Conservation (phyloP, 1,140 invertebrate genomes). For the Trichonephila clavata region DNA sequence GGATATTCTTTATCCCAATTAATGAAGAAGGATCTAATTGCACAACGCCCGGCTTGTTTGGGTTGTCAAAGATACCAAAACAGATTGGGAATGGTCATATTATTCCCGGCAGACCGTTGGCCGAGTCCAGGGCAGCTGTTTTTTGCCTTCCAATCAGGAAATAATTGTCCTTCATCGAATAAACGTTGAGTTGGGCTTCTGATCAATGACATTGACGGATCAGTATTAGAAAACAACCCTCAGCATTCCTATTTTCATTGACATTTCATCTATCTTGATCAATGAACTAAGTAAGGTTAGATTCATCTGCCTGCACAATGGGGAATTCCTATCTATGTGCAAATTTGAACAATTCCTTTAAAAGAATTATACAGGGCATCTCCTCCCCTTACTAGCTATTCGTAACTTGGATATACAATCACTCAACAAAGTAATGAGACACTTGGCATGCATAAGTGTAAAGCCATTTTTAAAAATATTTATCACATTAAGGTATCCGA, state of each 20-base stretch:
- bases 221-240: constrained; percentile 8
- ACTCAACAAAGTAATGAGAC: too few species aligned
- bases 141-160: constrained; percentile 13
- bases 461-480: too few species aligned
- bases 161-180: constrained; percentile 12
- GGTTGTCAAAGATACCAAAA: constrained; percentile 11
- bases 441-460: too few species aligned
- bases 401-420: too few species aligned
- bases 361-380: too few species aligned
- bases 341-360: too few species aligned
- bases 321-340: too few species aligned
- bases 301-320: not conserved
- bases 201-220: constrained; percentile 49
- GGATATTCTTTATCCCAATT: not conserved
- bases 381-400: too few species aligned
- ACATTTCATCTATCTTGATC: constrained; percentile 44
- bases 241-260: not conserved
- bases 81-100: constrained; percentile 27
- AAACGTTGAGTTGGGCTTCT: not conserved
- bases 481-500: too few species aligned
- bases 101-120: constrained; percentile 34
- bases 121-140: not conserved
- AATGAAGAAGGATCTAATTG: constrained; percentile 29
- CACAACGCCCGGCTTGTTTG: constrained; percentile 18
- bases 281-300: not conserved